Evolutionary conservation across 2,113 vertebrate species (phyloP), one percentile per base, ranked within the genome.

Genomic region (Crotalus tigris): DNA sequence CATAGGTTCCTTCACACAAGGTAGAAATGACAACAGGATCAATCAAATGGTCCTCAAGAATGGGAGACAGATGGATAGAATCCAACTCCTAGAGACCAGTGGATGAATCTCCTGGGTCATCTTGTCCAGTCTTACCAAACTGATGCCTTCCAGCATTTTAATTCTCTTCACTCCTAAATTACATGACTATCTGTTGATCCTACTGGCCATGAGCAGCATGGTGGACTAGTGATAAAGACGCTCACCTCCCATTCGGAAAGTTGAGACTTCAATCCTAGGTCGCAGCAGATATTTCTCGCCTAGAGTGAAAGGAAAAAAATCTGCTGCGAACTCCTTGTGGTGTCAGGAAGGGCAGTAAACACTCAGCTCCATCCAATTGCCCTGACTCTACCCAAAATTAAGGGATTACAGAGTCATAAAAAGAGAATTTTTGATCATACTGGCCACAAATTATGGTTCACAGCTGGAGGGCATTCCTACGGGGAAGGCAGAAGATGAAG

Each of bases 1-100:
- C 99, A 0, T 98, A 99, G 6, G 99, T 98, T 90, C 99, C 99
- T 99, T 97, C 90, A 33, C 75, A 91, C 0, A 5, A 94, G 23
- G 19, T 26, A 87, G 93, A 91, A 85, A 93, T 39, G 88, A n/a
- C 17, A 87, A 93, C 0, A n/a, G 69, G 53, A 24, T 3, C 86
- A 54, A 57, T 92, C 90, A 95, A 3, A 87, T 1, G 0, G 0
- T 2, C 89, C 44, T 92, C 24, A 0, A 51, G 57, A 58, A 90
- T 29, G 33, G 91, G 87, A 51, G 89, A 26, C 13, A 49, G 0
- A 57, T 89, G 0, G 10, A n/a, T 26, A 55, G 24, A 57, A 58
- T 15, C 39, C 53, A 58, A n/a, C 8, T 29, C 12, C 54, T 49
- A 86, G 23, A 49, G 33, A 5, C n/a, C 13, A 24, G 21, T 85